Evolutionary conservation across 2,113 vertebrate genomes (phyloP).

Genomic region (Uropsilus gracilis): DNA sequence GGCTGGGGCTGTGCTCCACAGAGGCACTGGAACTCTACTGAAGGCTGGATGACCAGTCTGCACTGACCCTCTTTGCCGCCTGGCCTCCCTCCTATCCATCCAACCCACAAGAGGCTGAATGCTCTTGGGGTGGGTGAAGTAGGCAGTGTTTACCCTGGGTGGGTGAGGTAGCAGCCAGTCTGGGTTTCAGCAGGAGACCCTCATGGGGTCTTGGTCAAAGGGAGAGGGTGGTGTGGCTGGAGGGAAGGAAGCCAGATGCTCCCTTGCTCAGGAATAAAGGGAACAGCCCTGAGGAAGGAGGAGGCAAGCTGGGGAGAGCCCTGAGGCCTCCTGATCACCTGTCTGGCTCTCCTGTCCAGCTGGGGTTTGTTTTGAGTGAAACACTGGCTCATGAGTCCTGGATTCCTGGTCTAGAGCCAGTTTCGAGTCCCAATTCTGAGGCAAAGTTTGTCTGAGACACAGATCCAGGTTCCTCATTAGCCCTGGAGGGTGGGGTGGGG

Average conservation of each 20-base stretch:
- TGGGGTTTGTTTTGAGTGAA: neutral
- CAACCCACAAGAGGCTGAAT: no score
- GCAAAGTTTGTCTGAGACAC: no score
- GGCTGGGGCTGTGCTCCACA: no score
- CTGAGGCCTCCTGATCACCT: accelerated
- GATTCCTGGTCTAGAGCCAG: no score
- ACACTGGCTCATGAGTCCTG: neutral
- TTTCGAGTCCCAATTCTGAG: no score
- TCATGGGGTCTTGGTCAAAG: neutral
- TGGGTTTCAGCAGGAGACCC: neutral
- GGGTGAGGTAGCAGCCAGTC: neutral
- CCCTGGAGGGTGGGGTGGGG: neutral
- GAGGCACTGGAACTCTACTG: no score
- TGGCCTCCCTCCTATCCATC: accelerated
- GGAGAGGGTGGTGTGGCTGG: neutral
- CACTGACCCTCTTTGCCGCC: neutral
- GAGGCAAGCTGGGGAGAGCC: neutral
- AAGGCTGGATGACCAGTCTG: neutral
- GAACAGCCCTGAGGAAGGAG: neutral
- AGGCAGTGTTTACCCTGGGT: neutral
- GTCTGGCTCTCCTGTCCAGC: neutral
- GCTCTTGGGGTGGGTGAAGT: neutral
- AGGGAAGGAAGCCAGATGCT: neutral
- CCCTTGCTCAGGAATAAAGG: neutral
- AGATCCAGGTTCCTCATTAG: no score